A percentile compares a stretch with the other conserved stretches of the same genome.
Evolutionary conservation across 2,888 invertebrate species (phyloP).

Genomic region (Conistra vaccinii): DNA sequence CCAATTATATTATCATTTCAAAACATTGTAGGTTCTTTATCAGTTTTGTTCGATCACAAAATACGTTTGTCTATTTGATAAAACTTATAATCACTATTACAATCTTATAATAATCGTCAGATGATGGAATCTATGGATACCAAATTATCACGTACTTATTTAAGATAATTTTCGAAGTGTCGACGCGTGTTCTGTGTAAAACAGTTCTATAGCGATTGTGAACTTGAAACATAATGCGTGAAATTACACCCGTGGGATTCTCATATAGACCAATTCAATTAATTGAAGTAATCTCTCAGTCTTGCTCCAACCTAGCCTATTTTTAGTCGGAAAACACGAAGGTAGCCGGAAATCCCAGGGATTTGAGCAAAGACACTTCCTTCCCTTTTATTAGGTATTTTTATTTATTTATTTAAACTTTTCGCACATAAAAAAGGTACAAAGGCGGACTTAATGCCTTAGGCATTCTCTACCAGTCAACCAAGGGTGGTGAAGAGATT

Average conservation of each 20-base stretch:
- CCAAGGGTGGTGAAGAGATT: too few relatives aligned
- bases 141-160: not conserved
- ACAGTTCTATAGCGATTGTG: constrained; percentile 8
- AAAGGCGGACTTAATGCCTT: too few relatives aligned
- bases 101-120: not conserved
- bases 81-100: not conserved
- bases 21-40: not conserved
- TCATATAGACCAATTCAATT: constrained; percentile 35
- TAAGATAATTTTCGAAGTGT: not conserved
- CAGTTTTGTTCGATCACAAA: not conserved
- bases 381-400: not conserved
- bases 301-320: constrained; percentile 15
- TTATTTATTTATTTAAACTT: too few relatives aligned
- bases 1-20: constrained; percentile 2
- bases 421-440: too few relatives aligned
- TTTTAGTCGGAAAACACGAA: constrained; percentile 21
- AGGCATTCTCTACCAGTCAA: too few relatives aligned
- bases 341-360: constrained; percentile 2
- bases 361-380: constrained; percentile 14
- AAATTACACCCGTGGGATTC: constrained; percentile 6
- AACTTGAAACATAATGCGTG: not conserved
- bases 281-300: constrained; percentile 44
- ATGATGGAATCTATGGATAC: too few relatives aligned
- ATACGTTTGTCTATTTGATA: constrained; percentile 5
- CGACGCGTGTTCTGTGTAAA: not conserved